These are phyloP conservation scores for Scopus umbretta DNA, from an alignment of 2,113 vertebrate species.

Conservation along the genomic window DNA sequence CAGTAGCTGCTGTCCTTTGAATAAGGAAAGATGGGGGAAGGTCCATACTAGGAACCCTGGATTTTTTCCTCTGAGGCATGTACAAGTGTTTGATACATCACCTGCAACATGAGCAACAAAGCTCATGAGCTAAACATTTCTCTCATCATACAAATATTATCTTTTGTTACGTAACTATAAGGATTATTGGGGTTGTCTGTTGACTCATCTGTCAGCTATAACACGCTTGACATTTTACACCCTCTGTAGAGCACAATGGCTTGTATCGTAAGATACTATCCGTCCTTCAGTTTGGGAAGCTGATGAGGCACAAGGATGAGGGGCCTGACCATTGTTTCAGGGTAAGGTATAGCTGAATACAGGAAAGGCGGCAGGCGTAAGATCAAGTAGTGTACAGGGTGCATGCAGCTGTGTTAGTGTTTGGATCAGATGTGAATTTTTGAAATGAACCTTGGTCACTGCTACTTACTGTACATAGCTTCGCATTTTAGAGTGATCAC, in stretches of 20 bases:
- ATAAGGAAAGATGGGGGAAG: neutral
- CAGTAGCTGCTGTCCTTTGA: neutral
- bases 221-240: neutral
- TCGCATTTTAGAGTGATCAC: neutral
- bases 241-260: neutral
- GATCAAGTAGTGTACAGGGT: neutral
- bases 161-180: neutral
- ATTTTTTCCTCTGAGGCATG: neutral
- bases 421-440: neutral
- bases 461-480: accelerated
- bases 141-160: neutral
- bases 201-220: neutral
- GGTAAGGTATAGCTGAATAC: neutral
- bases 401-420: neutral
- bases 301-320: neutral
- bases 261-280: neutral
- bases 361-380: neutral
- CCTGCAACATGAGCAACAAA: neutral
- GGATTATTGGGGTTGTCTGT: neutral
- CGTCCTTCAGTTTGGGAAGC: neutral
- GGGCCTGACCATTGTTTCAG: neutral
- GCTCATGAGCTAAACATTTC: neutral
- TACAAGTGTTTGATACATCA: neutral
- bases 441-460: neutral
- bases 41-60: neutral